Percentiles rank a stretch among this genome's conserved stretches.
Conservation (phyloP, 2,113 vertebrate genomes). For the Cyprinodon variegatus region DNA sequence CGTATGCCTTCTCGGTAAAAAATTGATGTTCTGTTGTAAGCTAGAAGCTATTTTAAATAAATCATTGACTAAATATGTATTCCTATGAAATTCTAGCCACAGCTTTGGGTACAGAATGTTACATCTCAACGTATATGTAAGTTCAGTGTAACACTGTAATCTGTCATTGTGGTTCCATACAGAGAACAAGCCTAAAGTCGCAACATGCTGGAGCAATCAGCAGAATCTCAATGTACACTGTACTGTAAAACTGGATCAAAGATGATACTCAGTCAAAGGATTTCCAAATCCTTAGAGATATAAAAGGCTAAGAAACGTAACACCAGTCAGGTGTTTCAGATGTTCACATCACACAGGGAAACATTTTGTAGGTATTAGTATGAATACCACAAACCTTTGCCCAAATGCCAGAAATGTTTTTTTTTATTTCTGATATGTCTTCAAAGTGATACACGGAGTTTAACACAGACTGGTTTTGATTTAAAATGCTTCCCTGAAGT, state of each 20-base stretch:
- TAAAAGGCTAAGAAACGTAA: conserved; percentile 19
- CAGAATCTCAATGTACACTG: conserved; percentile 5
- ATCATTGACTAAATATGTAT: neutral
- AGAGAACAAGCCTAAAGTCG: neutral
- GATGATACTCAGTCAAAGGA: conserved; percentile 25
- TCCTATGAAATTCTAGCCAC: conserved; percentile 2
- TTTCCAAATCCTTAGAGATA: conserved; percentile 10
- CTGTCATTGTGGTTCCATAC: conserved; percentile 20
- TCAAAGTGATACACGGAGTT: neutral
- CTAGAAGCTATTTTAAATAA: neutral
- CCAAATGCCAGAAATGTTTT: conserved; percentile 7
- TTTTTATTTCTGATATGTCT: neutral
- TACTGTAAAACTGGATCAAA: conserved; percentile 6
- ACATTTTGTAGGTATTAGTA: conserved; percentile 1
- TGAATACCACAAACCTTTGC: conserved; percentile 11
- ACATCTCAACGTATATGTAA: conserved; percentile 6
- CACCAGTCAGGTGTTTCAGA: conserved; percentile 2
- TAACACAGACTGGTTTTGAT: too few relatives aligned
- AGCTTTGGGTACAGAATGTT: conserved; percentile 15
- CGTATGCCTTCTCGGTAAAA: neutral
- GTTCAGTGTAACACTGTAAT: conserved; percentile 7
- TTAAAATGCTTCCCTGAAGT: too few relatives aligned
- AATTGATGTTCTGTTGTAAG: neutral
- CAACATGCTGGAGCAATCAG: conserved; percentile 22
- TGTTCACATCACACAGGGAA: conserved; percentile 10